Base-by-base conservation (phyloP, 2,888 invertebrate species). In the Alentia gelatinosa region DNA sequence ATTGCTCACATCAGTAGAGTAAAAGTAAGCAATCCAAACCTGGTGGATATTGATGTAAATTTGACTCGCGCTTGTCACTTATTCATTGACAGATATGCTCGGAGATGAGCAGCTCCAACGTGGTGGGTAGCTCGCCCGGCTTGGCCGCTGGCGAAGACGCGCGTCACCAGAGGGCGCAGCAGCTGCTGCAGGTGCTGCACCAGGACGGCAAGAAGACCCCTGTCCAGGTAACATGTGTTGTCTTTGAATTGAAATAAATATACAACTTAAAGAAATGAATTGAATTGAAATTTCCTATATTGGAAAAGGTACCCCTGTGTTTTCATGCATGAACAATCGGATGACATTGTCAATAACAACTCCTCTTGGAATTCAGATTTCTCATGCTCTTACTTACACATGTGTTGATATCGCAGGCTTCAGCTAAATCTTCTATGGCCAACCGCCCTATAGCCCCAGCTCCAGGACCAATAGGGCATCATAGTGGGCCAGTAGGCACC, bases 401-500 rank as follows among this genome's bases (percentile, higher is more conserved):
- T 88, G 3, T 88, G 30, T 39, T 23, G 19, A 33, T 83, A 4
- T 4, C 35, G 63, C 39, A 89, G 89, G 89, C 63, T 19, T 5
- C 63, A 56, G 56, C 56, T n/a, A 56, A 56, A 56, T n/a, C 56
- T n/a, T n/a, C n/a, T 56, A 74, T 89, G 89, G 42, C 89, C 7
- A 89, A 89, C 75, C 68, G 89, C 26, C 89, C 89, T 33, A 89
- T 89, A 23, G 89, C 89, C 30, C 89, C 89, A 39, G 89, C 89
- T 7, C 89, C 89, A 35, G 68, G 89, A 12, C 89, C 89, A 19
- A 5, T 63, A 23, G 89, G 23, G 30, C 89, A 56, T n/a, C 63
- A 63, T 37, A 26, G 63, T 30, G 89, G 89, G 0, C 63, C 89
- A 4, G 89, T 63, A 15, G 89, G 63, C 26, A 89, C 89, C 4